Evolutionary conservation across 1,140 invertebrate genomes (phyloP), one percentile per base, ranked within the genome.

Genomic region (Archivesica marissinica): DNA sequence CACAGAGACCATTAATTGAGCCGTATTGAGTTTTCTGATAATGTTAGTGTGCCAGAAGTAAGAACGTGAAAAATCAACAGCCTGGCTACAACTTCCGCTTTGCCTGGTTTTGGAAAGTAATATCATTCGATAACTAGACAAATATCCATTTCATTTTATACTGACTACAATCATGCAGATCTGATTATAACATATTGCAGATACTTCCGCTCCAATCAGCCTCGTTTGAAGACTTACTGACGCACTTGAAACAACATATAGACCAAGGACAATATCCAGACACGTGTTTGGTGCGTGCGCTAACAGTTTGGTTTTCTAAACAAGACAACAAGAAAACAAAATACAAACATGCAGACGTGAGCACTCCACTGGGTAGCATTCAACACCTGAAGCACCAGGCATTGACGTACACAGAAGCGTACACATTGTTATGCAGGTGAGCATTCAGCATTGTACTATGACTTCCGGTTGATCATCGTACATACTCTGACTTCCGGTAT

Each of bases 231-330:
- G 77, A 35, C 13, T 39, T 79, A 44, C 20, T 79, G 3, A 23
- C 39, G 20, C 68, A 64, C 28, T 33, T 79, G 9, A 64, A 59
- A 33, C 59, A 79, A 28, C 77, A 59, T 20, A 79, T 79, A n/a
- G n/a, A 61, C 38, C 52, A 61, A 15, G 56, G 23, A 33, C 25
- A 38, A 15, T 61, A 64, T 33, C 77, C 77, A 0, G 30, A 79
- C 39, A 79, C 77, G 2, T 79, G 61, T 50, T n/a, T 79, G 35
- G 77, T 66, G 15, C 56, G 77, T 30, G 77, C 77, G 3, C 38
- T 79, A 23, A 79, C 61, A 13, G 41, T 79, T 20, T 79, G 77
- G 77, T 68, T 79, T 13, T 59, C 77, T 2, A 64, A 50, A 47
- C 77, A 79, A 64, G 38, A 64, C 30, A 66, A 11, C 2, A 44